Evolutionary conservation across 2,797 vertebrate species (phyloP).

Genomic region (Hephaestus fuliginosus): DNA sequence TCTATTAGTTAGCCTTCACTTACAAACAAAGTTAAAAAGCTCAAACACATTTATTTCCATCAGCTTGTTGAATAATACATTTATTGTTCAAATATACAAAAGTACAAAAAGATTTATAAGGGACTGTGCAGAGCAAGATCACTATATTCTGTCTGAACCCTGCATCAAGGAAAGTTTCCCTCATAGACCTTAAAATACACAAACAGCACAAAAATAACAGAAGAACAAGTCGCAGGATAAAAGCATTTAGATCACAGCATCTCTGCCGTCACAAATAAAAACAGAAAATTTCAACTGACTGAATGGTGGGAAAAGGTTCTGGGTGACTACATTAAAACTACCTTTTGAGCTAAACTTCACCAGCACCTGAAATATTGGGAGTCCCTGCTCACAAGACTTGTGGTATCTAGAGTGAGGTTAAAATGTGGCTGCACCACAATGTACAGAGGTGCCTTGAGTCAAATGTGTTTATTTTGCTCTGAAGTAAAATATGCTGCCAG

Average conservation of each 20-base stretch:
- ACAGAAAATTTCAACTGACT: slow-evolving; percentile 39
- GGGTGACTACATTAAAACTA: slow-evolving; percentile 55
- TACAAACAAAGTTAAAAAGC: slow-evolving; percentile 68
- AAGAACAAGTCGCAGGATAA: slow-evolving; percentile 66
- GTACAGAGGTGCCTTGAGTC: slow-evolving; percentile 55
- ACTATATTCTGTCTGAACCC: slow-evolving; percentile 41
- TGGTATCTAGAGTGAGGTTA: slow-evolving; percentile 56
- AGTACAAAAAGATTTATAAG: slow-evolving; percentile 70
- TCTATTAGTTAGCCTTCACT: slow-evolving; percentile 50
- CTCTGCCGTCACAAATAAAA: slow-evolving; percentile 67
- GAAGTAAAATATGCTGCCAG: slow-evolving; percentile 36
- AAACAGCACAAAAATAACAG: slow-evolving; percentile 56
- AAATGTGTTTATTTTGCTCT: slow-evolving; percentile 31
- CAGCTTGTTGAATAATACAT: slow-evolving; percentile 74
- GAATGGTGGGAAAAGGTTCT: not conserved
- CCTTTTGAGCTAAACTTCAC: slow-evolving; percentile 50
- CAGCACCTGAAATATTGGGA: slow-evolving; percentile 62
- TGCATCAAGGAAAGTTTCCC: slow-evolving; percentile 60
- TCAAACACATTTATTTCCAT: slow-evolving; percentile 72
- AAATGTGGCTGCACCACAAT: slow-evolving; percentile 76
- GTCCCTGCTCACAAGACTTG: slow-evolving; percentile 54
- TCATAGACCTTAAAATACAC: slow-evolving; percentile 68
- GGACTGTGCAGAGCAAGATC: slow-evolving; percentile 58
- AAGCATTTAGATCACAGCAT: slow-evolving; percentile 60
- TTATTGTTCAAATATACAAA: slow-evolving; percentile 84